Base-by-base conservation (phyloP, 2,797 vertebrate species). In the Sarcoramphus papa region DNA sequence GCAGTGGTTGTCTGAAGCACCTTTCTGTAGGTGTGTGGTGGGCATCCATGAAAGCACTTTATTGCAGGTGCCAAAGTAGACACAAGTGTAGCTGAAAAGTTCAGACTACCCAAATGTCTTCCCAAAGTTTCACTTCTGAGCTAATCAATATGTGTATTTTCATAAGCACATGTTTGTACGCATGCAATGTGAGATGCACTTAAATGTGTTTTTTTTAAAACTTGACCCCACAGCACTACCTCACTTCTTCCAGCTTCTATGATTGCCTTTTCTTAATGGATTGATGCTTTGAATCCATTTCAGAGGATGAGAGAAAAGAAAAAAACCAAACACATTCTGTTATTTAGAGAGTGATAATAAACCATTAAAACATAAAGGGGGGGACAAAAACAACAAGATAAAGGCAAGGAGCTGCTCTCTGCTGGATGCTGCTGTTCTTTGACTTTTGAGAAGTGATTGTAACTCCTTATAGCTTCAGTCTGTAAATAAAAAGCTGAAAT, bases 141-240 rank as follows among this genome's bases (percentile, higher is more conserved):
- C 41, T 88, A 45, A 75, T 81, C 30, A 54, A 1, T 57, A 31
- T 3, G 3, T 53, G 22, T 67, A 11, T 91, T 91, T 96, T 72
- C 90, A 54, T 87, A 75, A 81, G 41, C 62, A 47, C 37, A 5
- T 75, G 77, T 90, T 84, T 92, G 45, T 90, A 75, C 19, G 4
- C 27, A 4, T 64, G 48, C 25, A 57, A 7, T 13, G 22, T 48
- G 53, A 74, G 48, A 82, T 74, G 48, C 47, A 67, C 37, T 92
- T 88, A 78, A 74, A 47, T 62, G 7, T 27, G 5, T 41, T 41
- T 1, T 56, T 50, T 73, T 69, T 51, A 54, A 47, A 91, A 57
- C 64, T 80, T 64, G 45, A 91, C 53, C 85, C 63, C 41, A 74
- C 64, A 88, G 88, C 35, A 69, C 94, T 96, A 95, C 95, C 95